These are phyloP conservation scores for Periophthalmodon schlosseri DNA, from an alignment of 2,113 vertebrate genomes.

Conservation along the genomic window DNA sequence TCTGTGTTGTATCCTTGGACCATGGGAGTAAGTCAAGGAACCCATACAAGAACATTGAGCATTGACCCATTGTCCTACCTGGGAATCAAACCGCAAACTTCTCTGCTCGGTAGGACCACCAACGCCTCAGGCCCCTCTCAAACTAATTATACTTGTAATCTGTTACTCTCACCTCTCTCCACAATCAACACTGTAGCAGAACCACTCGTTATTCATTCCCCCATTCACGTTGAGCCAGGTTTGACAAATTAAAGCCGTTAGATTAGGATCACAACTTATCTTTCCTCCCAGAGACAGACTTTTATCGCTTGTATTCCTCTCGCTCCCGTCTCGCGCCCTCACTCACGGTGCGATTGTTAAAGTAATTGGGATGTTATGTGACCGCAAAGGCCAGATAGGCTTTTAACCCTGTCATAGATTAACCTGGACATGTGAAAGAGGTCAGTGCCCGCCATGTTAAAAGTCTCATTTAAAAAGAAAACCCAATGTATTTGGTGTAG, in stretches of 20 bases:
- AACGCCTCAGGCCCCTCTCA: background rate
- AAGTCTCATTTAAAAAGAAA: slow-evolving; percentile 67
- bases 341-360: slow-evolving; percentile 77
- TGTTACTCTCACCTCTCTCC: slow-evolving; percentile 57
- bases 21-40: background rate
- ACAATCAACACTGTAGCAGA: slow-evolving; percentile 86
- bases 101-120: background rate
- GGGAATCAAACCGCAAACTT: background rate
- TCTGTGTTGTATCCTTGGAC: background rate
- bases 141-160: background rate
- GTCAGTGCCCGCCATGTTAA: slow-evolving; percentile 66
- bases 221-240: slow-evolving; percentile 79
- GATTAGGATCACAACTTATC: slow-evolving; percentile 99
- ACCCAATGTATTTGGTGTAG: slow-evolving; percentile 45
- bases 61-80: background rate
- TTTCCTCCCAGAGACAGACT: slow-evolving; percentile 89
- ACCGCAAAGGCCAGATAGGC: slow-evolving; percentile 70
- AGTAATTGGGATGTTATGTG: slow-evolving; percentile 92
- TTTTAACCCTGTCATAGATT: slow-evolving; percentile 77
- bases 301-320: slow-evolving; percentile 92
- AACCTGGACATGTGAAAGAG: slow-evolving; percentile 64
- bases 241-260: slow-evolving; percentile 99
- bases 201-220: slow-evolving; percentile 49
- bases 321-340: slow-evolving; percentile 43
- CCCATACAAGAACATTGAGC: background rate